A percentile compares a stretch with the other conserved stretches of the same genome.
Evolutionary conservation across 2,888 invertebrate species (phyloP).

Genomic region (Coronaproctus castanopsis): DNA sequence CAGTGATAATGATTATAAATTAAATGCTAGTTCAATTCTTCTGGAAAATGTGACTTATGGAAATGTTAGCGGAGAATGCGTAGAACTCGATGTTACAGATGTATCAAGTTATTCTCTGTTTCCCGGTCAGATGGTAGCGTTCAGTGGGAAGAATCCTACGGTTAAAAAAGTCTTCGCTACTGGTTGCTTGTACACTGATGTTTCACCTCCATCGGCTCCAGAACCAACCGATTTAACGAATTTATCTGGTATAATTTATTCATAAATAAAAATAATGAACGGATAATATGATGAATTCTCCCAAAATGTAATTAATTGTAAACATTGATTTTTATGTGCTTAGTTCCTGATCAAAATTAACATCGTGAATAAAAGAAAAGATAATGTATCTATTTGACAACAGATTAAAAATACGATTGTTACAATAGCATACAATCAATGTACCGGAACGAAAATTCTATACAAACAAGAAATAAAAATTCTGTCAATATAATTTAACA

Average conservation of each 20-base stretch:
- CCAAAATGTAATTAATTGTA: no score
- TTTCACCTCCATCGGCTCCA: constrained; percentile 20
- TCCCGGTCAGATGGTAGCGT: constrained; percentile 57
- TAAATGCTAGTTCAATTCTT: constrained; percentile 46
- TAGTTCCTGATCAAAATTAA: no score
- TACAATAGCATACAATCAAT: no score
- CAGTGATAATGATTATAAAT: constrained; percentile 49
- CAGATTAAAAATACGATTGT: no score
- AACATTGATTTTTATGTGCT: no score
- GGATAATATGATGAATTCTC: no score
- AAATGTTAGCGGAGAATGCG: constrained; percentile 5
- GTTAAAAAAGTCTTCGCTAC: constrained; percentile 46
- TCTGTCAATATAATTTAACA: no score
- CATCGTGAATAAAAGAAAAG: no score
- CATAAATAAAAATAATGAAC: no score
- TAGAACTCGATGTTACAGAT: constrained; percentile 26
- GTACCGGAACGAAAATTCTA: no score
- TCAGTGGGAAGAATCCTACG: constrained; percentile 48
- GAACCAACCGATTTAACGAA: background rate
- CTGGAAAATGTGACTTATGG: constrained; percentile 36
- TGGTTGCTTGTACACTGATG: constrained; percentile 37
- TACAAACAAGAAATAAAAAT: no score
- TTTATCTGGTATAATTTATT: background rate
- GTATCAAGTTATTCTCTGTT: constrained; percentile 38
- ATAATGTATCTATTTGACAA: no score